Evolutionary conservation across 2,113 vertebrate genomes (phyloP), one percentile per base, ranked within the genome.

Genomic region (Misgurnus mizolepis): DNA sequence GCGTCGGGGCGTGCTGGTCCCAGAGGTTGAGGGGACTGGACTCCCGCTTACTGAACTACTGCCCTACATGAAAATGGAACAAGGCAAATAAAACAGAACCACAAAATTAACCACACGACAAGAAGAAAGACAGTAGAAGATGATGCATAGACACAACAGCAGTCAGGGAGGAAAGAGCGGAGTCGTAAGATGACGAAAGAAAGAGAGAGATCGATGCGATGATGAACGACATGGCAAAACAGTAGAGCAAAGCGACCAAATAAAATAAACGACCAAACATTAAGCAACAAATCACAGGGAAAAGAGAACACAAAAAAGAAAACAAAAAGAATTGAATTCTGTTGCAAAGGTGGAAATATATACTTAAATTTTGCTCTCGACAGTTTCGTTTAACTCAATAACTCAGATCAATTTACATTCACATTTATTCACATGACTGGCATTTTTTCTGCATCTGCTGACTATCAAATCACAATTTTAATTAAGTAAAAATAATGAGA

Each of bases 31-130:
- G 85, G 95, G 96, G 88, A 95, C 95, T 22, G 96, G 96, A 88
- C 96, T 97, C 91, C 95, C 95, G 88, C 96, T 97, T 90, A 97
- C 95, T 82, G 96, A 96, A 96, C 96, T 97, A 97, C 96, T 97
- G 94, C 96, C 96, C 95, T 97, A 96, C 94, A 96, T 93, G 88
- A 96, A 96, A 95, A 96, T 94, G 93, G 95, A 95, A 96, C 95
- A 96, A 95, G 94, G 94, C 94, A 95, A 96, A 95, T 95, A 93
- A 96, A 93, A 92, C 81, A 84, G 91, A 91, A 94, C 94, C 91
- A 95, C 93, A 91, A 93, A 94, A 94, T 93, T 94, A 93, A 93
- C 90, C 88, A 94, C 89, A 93, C 90, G 89, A 91, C 88, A 86
- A 76, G 62, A 84, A 80, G 87, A 89, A 85, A 84, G 27, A 81